Evolutionary conservation across 2,888 invertebrate genomes (phyloP).

Genomic region (Sinotaia quadrata): DNA sequence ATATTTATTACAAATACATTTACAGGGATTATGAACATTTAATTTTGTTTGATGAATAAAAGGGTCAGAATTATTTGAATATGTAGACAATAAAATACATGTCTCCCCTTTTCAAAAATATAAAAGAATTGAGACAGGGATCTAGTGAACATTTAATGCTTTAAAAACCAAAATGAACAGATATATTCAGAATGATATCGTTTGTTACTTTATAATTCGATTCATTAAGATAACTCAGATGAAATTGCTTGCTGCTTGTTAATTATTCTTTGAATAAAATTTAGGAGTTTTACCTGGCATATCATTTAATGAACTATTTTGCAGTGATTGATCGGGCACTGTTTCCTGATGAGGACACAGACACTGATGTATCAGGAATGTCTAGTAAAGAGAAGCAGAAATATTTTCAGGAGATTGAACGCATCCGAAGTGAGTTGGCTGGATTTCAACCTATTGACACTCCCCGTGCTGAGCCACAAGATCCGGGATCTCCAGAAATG

Average conservation of each 20-base stretch:
- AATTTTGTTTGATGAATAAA: too few relatives aligned
- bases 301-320: conserved; percentile 31
- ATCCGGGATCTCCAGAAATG: conserved; percentile 40
- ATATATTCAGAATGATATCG: too few relatives aligned
- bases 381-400: conserved; percentile 58
- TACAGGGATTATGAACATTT: too few relatives aligned
- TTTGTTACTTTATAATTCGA: too few relatives aligned
- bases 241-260: neutral
- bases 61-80: too few relatives aligned
- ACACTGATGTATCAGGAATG: conserved; percentile 48
- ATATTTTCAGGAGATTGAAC: conserved; percentile 65
- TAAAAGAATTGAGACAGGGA: too few relatives aligned
- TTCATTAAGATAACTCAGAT: too few relatives aligned
- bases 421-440: conserved; percentile 63
- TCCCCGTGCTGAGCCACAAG: conserved; percentile 50
- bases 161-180: too few relatives aligned
- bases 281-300: neutral
- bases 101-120: too few relatives aligned
- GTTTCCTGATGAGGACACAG: conserved; percentile 58
- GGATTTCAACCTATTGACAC: conserved; percentile 69
- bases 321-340: conserved; percentile 63
- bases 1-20: too few relatives aligned
- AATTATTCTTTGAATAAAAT: neutral
- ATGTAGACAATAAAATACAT: too few relatives aligned
- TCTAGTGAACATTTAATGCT: too few relatives aligned